Conservation (phyloP, 2,113 vertebrate genomes). For the Rhegmatorhina hoffmannsi region DNA sequence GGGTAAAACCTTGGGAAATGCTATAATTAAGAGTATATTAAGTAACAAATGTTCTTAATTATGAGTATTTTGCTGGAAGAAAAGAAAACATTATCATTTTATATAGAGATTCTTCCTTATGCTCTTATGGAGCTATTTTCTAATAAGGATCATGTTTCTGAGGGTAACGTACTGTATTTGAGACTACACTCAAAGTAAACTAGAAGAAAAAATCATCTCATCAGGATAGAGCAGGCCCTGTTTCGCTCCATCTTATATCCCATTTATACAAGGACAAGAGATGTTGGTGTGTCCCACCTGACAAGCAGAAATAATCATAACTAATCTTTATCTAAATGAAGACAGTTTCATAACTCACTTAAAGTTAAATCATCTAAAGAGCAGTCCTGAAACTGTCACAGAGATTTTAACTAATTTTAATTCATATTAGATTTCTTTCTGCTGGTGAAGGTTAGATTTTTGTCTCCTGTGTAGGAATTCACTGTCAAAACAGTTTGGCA, state of each 20-base stretch:
- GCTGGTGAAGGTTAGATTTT: slow-evolving; percentile 17
- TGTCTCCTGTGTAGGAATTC: not conserved
- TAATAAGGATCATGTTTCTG: not conserved
- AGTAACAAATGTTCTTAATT: not conserved
- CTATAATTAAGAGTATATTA: not conserved
- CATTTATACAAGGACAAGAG: not conserved
- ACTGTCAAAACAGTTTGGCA: not conserved
- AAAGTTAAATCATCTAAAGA: slow-evolving; percentile 21
- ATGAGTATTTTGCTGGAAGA: not conserved
- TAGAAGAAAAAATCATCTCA: not conserved
- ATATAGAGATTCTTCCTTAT: not conserved
- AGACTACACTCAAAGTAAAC: not conserved
- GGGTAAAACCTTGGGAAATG: not conserved
- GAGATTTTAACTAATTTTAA: not conserved
- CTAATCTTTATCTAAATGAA: not conserved
- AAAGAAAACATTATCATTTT: not conserved
- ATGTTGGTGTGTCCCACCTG: not conserved
- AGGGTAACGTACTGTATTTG: not conserved
- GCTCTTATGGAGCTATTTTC: not conserved
- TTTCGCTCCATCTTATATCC: not conserved
- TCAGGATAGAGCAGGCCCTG: not conserved
- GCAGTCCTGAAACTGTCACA: not conserved
- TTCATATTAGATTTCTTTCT: not conserved
- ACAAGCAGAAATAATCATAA: not conserved
- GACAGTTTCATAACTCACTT: not conserved